Evolutionary conservation across 2,797 vertebrate species (phyloP), one percentile per base, ranked within the genome.

Genomic region (Coccyzus lansbergi): DNA sequence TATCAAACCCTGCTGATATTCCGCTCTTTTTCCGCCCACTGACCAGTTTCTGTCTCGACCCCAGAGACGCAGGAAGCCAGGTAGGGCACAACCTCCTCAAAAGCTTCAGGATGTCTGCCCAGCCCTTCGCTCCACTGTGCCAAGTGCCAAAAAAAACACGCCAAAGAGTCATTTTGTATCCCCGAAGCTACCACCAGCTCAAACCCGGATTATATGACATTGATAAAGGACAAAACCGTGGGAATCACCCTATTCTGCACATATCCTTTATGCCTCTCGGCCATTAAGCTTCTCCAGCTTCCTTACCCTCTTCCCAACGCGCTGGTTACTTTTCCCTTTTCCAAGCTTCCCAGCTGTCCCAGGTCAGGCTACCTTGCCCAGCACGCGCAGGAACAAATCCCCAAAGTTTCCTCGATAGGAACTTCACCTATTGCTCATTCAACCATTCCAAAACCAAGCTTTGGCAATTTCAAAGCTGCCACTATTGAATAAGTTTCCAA

Each of bases 401-500:
- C 17, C 65, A n/a, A 2, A 2, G 0, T 36, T 56, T 64, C 69
- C 79, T 56, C 10, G 0, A 40, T 76, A 56, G 26, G 49, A 94
- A 63, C 71, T 63, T 67, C 44, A 24, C 3, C 0, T 28, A 79
- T 28, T 1, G 0, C 48, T 38, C 76, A 77, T 76, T 86, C 87
- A 91, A 60, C 68, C 36, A 13, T 51, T 71, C 68, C 72, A 75
- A 85, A 96, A 88, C 59, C 2, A 0, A 74, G 80, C 77, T 82
- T 36, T 81, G 42, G 76, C 76, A 62, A 83, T 91, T 90, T 87
- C 80, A 90, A 93, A 92, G 91, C 91, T 83, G 79, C 74, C n/a
- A 28, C 76, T 62, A 86, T 70, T 83, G 79, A 94, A 81, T 53
- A 88, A 93, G 79, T 60, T 95, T 84, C 82, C 95, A 91, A 88